Evolutionary conservation across 2,797 vertebrate genomes (phyloP).

Genomic region (Setipinna tenuifilis): DNA sequence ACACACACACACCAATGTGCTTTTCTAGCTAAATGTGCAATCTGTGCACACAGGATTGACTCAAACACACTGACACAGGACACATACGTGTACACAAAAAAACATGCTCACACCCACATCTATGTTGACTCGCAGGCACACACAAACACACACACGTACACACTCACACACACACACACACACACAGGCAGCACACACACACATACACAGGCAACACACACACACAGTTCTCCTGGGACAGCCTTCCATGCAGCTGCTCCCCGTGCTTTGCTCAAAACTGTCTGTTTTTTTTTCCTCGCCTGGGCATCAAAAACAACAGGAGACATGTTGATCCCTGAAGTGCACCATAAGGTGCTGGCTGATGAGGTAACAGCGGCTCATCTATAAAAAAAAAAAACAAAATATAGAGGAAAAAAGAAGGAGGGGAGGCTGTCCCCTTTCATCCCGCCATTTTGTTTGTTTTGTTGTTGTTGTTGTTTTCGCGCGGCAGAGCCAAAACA

Average conservation of each 20-base stretch:
- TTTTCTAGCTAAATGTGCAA: slow-evolving; percentile 15
- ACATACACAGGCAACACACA: too few species aligned
- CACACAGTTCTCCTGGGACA: slow-evolving; percentile 41
- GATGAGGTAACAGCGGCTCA: slow-evolving; percentile 52
- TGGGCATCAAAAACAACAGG: slow-evolving; percentile 57
- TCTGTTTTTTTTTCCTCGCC: slow-evolving; percentile 46
- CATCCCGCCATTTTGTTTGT: slow-evolving; percentile 66
- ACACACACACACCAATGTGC: neutral
- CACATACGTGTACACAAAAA: neutral
- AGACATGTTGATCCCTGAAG: slow-evolving; percentile 58
- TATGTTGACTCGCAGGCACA: too few species aligned
- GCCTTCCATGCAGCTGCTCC: slow-evolving; percentile 52
- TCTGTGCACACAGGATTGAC: neutral
- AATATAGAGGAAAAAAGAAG: neutral
- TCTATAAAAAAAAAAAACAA: slow-evolving; percentile 6
- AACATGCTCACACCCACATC: neutral
- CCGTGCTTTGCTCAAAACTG: slow-evolving; percentile 46
- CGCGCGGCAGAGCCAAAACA: slow-evolving; percentile 62
- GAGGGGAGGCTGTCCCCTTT: slow-evolving; percentile 61
- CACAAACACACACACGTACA: neutral
- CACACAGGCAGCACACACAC: too few species aligned
- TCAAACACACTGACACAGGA: neutral
- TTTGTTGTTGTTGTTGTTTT: slow-evolving; percentile 70
- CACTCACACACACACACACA: slow-evolving; percentile 17
- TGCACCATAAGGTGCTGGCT: slow-evolving; percentile 55